phyloP scores from a whole-genome alignment of 2,888 invertebrate genomes.

The Pachydiplax longipennis region DNA sequence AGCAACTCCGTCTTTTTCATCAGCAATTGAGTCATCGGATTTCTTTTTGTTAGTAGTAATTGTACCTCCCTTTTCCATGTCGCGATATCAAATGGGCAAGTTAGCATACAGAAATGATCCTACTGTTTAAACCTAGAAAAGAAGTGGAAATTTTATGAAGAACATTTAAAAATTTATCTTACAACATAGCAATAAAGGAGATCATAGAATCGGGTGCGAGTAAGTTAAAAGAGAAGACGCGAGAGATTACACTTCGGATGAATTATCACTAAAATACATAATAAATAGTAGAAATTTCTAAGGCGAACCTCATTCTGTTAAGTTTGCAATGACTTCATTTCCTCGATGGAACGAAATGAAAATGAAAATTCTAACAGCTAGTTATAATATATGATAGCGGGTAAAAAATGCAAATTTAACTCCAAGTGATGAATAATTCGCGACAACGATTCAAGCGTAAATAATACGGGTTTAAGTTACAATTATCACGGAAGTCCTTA shows the following conservation, averaged over 20 bases:
- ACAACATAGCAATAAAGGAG: not conserved
- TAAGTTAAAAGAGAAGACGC: too few relatives aligned
- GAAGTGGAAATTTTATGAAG: not conserved
- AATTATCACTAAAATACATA: not conserved
- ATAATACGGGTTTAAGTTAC: not conserved
- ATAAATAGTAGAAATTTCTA: not conserved
- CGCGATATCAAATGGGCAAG: not conserved
- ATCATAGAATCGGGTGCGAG: not conserved
- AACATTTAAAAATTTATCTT: not conserved
- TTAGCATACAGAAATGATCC: not conserved
- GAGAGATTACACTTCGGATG: too few relatives aligned
- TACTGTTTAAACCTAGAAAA: not conserved
- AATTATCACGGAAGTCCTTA: not conserved
- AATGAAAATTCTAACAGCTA: not conserved
- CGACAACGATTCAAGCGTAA: not conserved
- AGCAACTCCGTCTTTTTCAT: conserved; percentile 18
- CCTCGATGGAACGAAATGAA: not conserved
- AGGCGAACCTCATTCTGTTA: not conserved
- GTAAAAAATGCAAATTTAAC: not conserved
- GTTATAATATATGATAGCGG: not conserved
- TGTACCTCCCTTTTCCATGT: conserved; percentile 5
- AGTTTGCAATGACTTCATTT: not conserved
- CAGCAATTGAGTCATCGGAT: not conserved
- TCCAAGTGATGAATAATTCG: not conserved
- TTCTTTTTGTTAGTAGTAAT: not conserved